phyloP scores from a whole-genome alignment of 1,140 invertebrate species.

The Hylaeus volcanicus region DNA sequence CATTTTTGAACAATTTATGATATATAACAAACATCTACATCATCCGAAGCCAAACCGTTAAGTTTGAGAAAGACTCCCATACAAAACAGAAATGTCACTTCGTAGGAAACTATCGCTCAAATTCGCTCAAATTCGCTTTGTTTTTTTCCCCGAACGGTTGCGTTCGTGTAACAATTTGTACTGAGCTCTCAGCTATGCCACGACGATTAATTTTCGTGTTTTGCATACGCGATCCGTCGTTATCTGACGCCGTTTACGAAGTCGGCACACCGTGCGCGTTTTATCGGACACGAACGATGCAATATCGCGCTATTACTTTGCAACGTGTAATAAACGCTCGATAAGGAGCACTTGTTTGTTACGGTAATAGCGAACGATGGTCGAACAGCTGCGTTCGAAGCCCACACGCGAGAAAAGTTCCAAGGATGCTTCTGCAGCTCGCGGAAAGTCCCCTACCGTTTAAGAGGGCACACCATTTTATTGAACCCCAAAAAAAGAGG shows the following conservation, averaged over 20 bases:
- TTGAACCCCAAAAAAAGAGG: too few relatives aligned
- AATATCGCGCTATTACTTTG: slow-evolving; percentile 35
- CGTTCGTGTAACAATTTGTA: too few relatives aligned
- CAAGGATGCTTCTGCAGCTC: not conserved
- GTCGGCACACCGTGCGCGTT: not conserved
- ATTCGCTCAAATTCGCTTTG: too few relatives aligned
- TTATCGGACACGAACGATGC: slow-evolving; percentile 22
- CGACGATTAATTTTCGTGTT: slow-evolving; percentile 35
- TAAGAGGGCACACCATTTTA: not conserved
- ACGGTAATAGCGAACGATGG: slow-evolving; percentile 25
- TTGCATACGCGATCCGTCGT: slow-evolving; percentile 5
- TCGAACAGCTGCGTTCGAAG: slow-evolving; percentile 20
- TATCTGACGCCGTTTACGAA: slow-evolving; percentile 4
- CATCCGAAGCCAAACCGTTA: too few relatives aligned
- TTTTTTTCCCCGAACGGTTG: too few relatives aligned
- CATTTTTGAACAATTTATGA: too few relatives aligned
- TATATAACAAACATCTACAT: too few relatives aligned
- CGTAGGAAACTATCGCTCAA: too few relatives aligned
- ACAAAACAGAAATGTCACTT: too few relatives aligned
- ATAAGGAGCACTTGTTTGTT: slow-evolving; percentile 46
- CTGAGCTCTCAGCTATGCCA: too few relatives aligned
- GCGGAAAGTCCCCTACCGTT: too few relatives aligned
- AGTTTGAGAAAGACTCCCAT: too few relatives aligned
- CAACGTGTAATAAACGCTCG: slow-evolving; percentile 32
- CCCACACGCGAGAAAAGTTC: not conserved